A percentile compares a stretch with the other conserved stretches of the same genome.
Conservation (phyloP, 2,113 vertebrate species). For the Prochilodus magdalenae region DNA sequence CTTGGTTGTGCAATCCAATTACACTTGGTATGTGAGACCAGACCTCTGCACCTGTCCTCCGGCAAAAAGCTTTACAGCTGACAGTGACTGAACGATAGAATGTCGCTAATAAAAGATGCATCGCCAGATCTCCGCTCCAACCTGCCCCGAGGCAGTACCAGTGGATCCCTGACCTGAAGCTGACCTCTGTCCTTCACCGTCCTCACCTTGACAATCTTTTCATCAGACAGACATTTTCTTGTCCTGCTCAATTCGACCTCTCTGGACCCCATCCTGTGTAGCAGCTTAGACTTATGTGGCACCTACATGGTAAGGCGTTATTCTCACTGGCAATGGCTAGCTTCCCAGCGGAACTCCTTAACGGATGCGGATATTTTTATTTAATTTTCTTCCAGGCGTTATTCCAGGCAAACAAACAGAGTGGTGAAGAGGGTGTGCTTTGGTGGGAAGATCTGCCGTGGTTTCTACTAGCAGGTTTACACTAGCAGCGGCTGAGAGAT, state of each 20-base stretch:
- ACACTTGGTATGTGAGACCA: neutral
- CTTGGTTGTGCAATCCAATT: neutral
- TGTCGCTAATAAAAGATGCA: conserved; percentile 15
- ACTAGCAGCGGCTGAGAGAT: neutral
- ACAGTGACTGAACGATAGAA: conserved; percentile 21
- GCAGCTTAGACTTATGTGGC: conserved; percentile 26
- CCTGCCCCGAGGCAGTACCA: neutral
- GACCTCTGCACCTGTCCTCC: neutral
- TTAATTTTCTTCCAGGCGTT: conserved; percentile 27
- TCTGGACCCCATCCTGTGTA: neutral
- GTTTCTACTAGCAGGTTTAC: neutral
- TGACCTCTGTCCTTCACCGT: conserved; percentile 28
- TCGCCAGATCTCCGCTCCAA: conserved; percentile 10
- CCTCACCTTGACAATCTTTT: neutral
- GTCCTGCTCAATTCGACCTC: neutral
- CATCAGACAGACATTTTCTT: neutral
- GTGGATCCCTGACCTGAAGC: neutral
- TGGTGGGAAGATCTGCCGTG: conserved; percentile 1
- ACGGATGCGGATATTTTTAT: conserved; percentile 35
- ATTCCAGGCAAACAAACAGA: conserved; percentile 35
- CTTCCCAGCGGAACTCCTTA: neutral
- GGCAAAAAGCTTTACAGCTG: conserved; percentile 19
- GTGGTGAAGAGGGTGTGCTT: neutral
- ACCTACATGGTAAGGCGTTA: conserved; percentile 8
- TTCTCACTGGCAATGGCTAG: conserved; percentile 11